Percentiles rank a stretch among this genome's conserved stretches.
Evolutionary conservation across 2,888 invertebrate species (phyloP).

Genomic region (Tinea trinotella): DNA sequence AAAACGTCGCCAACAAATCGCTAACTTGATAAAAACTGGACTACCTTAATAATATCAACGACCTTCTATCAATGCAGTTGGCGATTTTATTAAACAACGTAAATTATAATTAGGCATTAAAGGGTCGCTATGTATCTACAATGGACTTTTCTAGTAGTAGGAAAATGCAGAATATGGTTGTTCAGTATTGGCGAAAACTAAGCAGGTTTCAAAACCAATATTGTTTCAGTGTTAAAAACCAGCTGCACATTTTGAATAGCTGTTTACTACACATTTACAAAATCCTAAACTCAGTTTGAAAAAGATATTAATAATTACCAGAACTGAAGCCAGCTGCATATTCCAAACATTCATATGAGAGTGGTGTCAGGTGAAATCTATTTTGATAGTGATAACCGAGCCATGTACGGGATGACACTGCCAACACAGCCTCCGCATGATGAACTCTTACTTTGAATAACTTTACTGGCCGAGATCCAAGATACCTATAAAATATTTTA

Average conservation of each 20-base stretch:
- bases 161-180: no score
- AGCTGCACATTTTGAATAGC: constrained; percentile 3
- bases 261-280: not conserved
- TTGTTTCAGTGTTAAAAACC: not conserved
- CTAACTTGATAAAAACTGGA: no score
- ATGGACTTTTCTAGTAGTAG: no score
- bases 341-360: constrained; percentile 96
- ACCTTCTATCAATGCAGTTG: no score
- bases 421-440: constrained; percentile 95
- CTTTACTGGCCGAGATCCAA: constrained; percentile 96
- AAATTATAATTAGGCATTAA: no score
- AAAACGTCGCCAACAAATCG: no score
- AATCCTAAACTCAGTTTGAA: not conserved
- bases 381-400: constrained; percentile 98
- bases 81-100: no score
- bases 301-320: constrained; percentile 41
- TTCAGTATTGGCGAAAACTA: no score
- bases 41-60: no score
- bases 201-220: no score
- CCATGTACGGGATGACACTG: constrained; percentile 98
- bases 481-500: constrained; percentile 69
- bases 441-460: constrained; percentile 97
- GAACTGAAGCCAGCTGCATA: constrained; percentile 97
- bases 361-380: constrained; percentile 93
- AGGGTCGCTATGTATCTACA: no score